Base-by-base conservation (phyloP, 2,797 vertebrate genomes). In the Linurgus olivaceus region DNA sequence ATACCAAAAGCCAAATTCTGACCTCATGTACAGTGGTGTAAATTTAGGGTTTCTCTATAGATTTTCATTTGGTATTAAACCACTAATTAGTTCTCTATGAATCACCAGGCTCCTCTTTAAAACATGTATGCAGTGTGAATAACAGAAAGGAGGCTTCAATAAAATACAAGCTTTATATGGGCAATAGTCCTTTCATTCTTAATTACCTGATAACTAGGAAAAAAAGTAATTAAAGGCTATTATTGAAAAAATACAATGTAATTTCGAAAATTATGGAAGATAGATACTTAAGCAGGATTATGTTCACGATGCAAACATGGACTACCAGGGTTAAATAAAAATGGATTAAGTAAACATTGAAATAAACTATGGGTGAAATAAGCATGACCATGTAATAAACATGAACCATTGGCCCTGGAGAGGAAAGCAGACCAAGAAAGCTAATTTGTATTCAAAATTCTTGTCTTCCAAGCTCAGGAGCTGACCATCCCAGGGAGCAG, bases 1-100 rank as follows among this genome's bases (percentile, higher is more conserved):
- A 95, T 93, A 94, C 51, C 86, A 96, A 89, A 96, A 90, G 78
- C 23, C 61, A 86, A 63, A 88, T 92, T 96, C 51, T 84, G 89
- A 65, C 90, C 58, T 93, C 24, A 16, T 58, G 63, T 80, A 70
- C 17, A 47, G 42, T 42, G 47, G n/a, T 78, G 54, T 80, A 91
- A 93, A 94, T 84, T 74, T 93, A 84, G 72, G 72, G 44, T 81
- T 12, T 73, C 26, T 80, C 55, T 77, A 42, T 25, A 84, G 70
- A 85, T 94, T 90, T 94, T 67, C 35, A 8, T 70, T 45, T 81
- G 59, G 40, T 86, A 92, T 84, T 95, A 72, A 73, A 57, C 35
- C 33, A 54, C n/a, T 96, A 90, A 93, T 96, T 90, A 84, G 42
- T 65, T 84, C 52, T 90, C 8, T 37, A 58, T 90, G 86, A 94